phyloP scores from a whole-genome alignment of 1,140 invertebrate genomes.

The Atta cephalotes region DNA sequence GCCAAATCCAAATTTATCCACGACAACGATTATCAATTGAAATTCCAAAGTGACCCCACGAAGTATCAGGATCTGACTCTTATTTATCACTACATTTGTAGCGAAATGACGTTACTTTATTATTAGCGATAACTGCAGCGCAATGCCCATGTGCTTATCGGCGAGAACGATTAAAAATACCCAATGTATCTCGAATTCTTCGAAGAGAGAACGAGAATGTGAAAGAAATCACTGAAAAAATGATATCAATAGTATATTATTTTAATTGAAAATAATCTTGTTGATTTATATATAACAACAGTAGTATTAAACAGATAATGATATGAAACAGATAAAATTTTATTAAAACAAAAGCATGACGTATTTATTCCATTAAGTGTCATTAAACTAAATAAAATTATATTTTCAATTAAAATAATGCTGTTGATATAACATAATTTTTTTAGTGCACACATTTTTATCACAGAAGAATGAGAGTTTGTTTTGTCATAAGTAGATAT shows the following conservation, averaged over 20 bases:
- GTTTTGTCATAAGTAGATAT: neutral
- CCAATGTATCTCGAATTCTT: neutral
- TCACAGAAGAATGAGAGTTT: neutral
- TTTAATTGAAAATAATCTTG: too few species aligned
- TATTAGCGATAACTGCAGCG: neutral
- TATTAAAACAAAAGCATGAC: too few species aligned
- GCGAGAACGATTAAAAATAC: neutral
- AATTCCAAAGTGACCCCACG: conserved; percentile 27
- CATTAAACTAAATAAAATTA: too few species aligned
- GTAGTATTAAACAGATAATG: too few species aligned
- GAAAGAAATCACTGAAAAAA: neutral
- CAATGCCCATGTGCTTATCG: neutral
- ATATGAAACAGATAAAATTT: too few species aligned
- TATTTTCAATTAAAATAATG: too few species aligned
- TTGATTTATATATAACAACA: too few species aligned
- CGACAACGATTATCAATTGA: conserved; percentile 59
- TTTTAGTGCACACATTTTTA: neutral
- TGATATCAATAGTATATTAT: too few species aligned
- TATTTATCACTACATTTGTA: conserved; percentile 15
- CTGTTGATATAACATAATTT: too few species aligned
- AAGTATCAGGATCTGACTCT: neutral
- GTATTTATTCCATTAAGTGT: too few species aligned
- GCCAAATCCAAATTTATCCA: conserved; percentile 11
- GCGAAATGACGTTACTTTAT: conserved; percentile 5
- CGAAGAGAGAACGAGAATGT: neutral